Evolutionary conservation across 1,140 invertebrate genomes (phyloP), one percentile per base, ranked within the genome.

Genomic region (Drosophila subpulchrella): DNA sequence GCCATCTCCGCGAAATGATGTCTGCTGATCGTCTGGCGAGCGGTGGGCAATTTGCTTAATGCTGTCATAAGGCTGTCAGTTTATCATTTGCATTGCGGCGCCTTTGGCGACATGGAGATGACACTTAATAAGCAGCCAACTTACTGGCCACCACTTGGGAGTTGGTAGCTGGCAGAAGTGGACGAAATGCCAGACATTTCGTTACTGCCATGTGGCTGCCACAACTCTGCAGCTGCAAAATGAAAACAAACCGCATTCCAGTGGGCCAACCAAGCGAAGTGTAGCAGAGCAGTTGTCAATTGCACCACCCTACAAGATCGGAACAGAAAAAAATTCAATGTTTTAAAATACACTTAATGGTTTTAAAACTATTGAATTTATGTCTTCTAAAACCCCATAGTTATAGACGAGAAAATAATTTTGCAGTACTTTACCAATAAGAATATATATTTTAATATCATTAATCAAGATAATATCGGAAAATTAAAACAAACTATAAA

Each of bases 41-140:
- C 61, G 50, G 61, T 42, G 80, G 56, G 51, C 85, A 88, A 88
- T 88, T 90, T 89, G 85, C 84, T 88, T 84, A 89, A 90, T 89
- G 85, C 74, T 81, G 81, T 89, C 84, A 89, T 89, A 89, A 89
- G 81, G 74, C 77, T 89, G 84, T 90, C 84, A 89, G 84, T 89
- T 89, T 81, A 90, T 90, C 84, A 84, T 89, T 65, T 83, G 80
- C 80, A 83, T 81, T 70, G 79, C 80, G 81, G 77, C 85, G 84
- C 84, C 84, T 75, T 51, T 51, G 47, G 81, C 80, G 85, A 89
- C 84, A 86, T 82, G 70, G 70, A 83, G 83, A 88, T 82, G 82
- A 83, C 82, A 86, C 82, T 81, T 82, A 82, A 65, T 74, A 78
- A 66, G 78, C 44, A 54, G 39, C 42, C 66, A 58, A 72, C 67